Conservation (phyloP, 2,797 vertebrate genomes). For the Gobio occitaniae region DNA sequence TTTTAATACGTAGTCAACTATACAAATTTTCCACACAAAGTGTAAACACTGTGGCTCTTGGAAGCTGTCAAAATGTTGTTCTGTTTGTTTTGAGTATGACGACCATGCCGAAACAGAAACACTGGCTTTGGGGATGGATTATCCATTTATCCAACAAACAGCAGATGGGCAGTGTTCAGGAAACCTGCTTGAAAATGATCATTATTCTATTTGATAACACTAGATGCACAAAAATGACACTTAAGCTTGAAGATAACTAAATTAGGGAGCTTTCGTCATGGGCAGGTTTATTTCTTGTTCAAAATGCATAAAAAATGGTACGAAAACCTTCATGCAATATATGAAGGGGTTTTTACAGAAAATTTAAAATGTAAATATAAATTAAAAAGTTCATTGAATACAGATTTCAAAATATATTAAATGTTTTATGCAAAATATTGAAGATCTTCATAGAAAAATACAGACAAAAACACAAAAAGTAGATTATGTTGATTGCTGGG, state of each 20-base stretch:
- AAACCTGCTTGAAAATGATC: background rate
- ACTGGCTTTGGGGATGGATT: background rate
- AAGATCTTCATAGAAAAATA: background rate
- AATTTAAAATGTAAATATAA: too few species aligned
- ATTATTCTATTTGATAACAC: background rate
- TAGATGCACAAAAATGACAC: background rate
- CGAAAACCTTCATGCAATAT: too few species aligned
- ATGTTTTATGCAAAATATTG: background rate
- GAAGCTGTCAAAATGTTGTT: background rate
- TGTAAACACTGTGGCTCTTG: background rate
- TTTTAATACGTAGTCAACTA: background rate
- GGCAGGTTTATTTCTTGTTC: background rate
- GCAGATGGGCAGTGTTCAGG: background rate
- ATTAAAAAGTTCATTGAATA: background rate
- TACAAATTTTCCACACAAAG: background rate
- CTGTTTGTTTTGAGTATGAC: background rate
- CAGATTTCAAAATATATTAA: background rate
- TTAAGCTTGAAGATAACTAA: background rate
- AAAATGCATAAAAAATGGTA: background rate
- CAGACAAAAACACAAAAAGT: background rate
- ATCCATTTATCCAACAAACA: background rate
- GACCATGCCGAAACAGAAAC: background rate
- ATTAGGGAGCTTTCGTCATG: background rate
- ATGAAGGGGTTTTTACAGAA: background rate
- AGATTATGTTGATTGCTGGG: background rate